Conservation (phyloP, 2,888 invertebrate species). For the Syrista parreyssii region DNA sequence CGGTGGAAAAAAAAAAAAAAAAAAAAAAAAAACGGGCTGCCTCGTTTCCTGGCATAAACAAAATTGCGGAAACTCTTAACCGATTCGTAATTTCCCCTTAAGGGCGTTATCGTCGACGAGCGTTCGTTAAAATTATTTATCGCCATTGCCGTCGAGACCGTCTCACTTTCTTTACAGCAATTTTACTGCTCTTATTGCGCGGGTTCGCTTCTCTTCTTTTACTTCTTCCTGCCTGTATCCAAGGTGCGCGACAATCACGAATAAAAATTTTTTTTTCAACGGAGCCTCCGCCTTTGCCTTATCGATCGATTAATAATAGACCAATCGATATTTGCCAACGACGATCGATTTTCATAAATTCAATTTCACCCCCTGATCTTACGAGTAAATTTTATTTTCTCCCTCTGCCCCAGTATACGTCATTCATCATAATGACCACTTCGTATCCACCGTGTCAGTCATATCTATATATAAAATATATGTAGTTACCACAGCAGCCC, state of each 20-base stretch:
- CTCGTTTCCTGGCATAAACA: constrained; percentile 6
- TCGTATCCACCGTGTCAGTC: not conserved
- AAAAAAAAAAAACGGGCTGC: not conserved
- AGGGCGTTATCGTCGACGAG: not conserved
- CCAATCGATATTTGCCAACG: not conserved
- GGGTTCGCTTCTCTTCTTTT: not conserved
- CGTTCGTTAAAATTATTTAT: not conserved
- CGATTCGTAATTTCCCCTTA: not conserved
- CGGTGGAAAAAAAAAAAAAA: not conserved
- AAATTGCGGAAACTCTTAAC: constrained; percentile 4
- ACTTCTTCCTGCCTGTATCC: not conserved
- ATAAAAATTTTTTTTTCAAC: not conserved
- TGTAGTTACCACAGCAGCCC: not conserved
- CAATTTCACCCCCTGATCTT: not conserved
- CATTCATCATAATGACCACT: not conserved
- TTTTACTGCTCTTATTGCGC: not conserved
- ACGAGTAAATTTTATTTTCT: not conserved
- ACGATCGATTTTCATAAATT: not conserved
- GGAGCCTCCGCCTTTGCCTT: too few relatives aligned
- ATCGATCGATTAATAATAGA: too few relatives aligned
- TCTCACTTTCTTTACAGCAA: not conserved
- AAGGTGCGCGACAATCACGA: not conserved
- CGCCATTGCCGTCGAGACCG: not conserved
- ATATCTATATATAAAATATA: too few relatives aligned
- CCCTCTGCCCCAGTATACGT: not conserved